Percentiles rank a stretch among this genome's conserved stretches.
Conservation (phyloP, 2,888 invertebrate genomes). For the Polia nebulosa region DNA sequence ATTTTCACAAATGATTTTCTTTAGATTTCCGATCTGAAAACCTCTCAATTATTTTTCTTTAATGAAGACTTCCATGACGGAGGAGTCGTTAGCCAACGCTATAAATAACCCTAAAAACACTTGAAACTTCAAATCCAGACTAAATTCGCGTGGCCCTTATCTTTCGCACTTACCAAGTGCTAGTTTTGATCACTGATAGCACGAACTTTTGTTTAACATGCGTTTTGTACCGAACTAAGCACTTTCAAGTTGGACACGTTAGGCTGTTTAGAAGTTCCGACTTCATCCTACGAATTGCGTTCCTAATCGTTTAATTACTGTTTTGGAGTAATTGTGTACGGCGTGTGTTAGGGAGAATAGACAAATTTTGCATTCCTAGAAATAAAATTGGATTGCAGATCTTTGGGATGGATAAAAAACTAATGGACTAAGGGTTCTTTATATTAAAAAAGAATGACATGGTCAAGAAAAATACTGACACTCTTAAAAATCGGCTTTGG, state of each 20-base stretch:
- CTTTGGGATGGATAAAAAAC: neutral
- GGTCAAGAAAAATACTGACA: no score
- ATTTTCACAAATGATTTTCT: neutral
- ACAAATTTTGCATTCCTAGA: neutral
- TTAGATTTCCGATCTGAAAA: neutral
- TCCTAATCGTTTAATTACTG: slow-evolving; percentile 48
- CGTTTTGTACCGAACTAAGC: slow-evolving; percentile 48
- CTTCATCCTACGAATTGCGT: slow-evolving; percentile 20
- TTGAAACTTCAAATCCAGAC: slow-evolving; percentile 32
- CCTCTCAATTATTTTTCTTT: slow-evolving; percentile 2
- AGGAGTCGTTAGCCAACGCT: slow-evolving; percentile 29
- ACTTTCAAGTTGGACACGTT: slow-evolving; percentile 44
- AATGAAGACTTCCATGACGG: slow-evolving; percentile 5
- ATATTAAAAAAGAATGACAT: neutral
- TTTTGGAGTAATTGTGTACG: slow-evolving; percentile 18
- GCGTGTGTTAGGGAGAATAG: neutral
- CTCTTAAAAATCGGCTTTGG: no score
- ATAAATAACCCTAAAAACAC: slow-evolving; percentile 46
- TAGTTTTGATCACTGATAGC: slow-evolving; percentile 60
- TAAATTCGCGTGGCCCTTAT: slow-evolving; percentile 63
- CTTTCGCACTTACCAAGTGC: slow-evolving; percentile 56
- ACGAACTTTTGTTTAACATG: slow-evolving; percentile 54
- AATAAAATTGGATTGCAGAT: neutral
- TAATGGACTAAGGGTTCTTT: no score
- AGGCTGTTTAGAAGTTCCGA: slow-evolving; percentile 28